Base-by-base conservation (phyloP, 2,888 invertebrate species). In the Synanthedon vespiformis region DNA sequence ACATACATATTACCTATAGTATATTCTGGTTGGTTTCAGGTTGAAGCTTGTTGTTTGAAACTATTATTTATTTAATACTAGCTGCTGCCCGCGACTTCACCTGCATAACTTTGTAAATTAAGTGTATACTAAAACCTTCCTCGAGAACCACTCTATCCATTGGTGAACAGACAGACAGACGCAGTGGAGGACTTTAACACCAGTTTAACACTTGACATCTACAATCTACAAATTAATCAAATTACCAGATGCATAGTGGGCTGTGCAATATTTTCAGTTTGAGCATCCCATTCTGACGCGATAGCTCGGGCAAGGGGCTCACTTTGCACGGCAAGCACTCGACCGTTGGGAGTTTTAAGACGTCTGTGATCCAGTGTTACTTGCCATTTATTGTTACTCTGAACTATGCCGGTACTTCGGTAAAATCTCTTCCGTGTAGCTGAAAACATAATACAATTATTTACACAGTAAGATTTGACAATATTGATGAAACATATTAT, bases 271-370 rank as follows among this genome's bases (percentile, higher is more conserved):
- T 86, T 84, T 27, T 94, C 92, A 57, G 90, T 90, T 75, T 99
- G 98, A 5, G 92, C 88, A 64, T 95, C 94, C 96, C 99, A 99
- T 89, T 99, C 99, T 34, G 93, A 91, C 1, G 98, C 97, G 50
- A 99, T 92, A 14, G 96, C 97, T 56, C 97, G 87, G 1, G 99
- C 99, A 51, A 99, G 83, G 0, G 95, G 92, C 80, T 98, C 96
- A 77, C 91, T 95, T 22, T 92, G 90, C 0, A 98, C 92, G 56
- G 89, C 82, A 61, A 98, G 92, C 8, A 92, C 75, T 55, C 90
- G 89, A 2, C 97, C 97, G 63, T 90, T 90, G 0, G 98, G 98
- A 2, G 98, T 98, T 80, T 97, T 97, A 14, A 98, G 78, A 71
- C 95, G 95, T 14, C 92, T 89, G 68, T 95, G 94, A 76, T 98